Percentiles rank a stretch among this genome's conserved stretches.
Conservation (phyloP, 1,140 invertebrate genomes). For the Macrobrachium rosenbergii region DNA sequence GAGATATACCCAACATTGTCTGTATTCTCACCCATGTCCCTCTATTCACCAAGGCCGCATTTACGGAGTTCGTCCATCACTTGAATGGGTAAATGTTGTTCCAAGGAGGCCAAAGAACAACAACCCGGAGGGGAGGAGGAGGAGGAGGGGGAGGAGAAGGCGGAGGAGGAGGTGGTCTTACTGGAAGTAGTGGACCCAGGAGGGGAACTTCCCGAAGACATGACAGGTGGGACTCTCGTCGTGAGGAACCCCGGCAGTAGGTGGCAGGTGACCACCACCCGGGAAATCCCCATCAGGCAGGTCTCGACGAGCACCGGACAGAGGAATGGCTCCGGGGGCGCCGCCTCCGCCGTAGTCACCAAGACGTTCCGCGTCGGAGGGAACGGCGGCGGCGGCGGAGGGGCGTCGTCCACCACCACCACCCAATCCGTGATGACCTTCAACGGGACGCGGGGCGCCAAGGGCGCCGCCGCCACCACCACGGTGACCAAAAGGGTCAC, state of each 20-base stretch:
- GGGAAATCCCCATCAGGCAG: not conserved
- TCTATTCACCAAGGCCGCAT: not conserved
- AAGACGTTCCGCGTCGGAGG: slow-evolving; percentile 33
- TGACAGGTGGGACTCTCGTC: slow-evolving; percentile 51
- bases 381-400: not conserved
- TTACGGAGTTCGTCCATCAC: slow-evolving; percentile 32
- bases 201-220: slow-evolving; percentile 17
- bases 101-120: slow-evolving; percentile 28
- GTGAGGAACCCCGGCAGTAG: slow-evolving; percentile 28
- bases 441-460: not conserved
- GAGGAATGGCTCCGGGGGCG: not conserved
- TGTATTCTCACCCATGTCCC: not conserved
- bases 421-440: not conserved
- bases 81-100: slow-evolving; percentile 61
- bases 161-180: slow-evolving; percentile 33
- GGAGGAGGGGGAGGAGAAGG: slow-evolving; percentile 19
- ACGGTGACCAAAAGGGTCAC: not conserved
- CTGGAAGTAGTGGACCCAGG: slow-evolving; percentile 44
- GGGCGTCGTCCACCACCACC: not conserved
- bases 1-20: not conserved
- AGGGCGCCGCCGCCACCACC: not conserved
- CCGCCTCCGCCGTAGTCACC: not conserved
- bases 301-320: not conserved
- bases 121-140: not conserved
- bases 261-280: slow-evolving; percentile 25